These are phyloP conservation scores for Pocillopora verrucosa DNA, from an alignment of 64 coral and sea anemone species.

Conservation along the genomic window DNA sequence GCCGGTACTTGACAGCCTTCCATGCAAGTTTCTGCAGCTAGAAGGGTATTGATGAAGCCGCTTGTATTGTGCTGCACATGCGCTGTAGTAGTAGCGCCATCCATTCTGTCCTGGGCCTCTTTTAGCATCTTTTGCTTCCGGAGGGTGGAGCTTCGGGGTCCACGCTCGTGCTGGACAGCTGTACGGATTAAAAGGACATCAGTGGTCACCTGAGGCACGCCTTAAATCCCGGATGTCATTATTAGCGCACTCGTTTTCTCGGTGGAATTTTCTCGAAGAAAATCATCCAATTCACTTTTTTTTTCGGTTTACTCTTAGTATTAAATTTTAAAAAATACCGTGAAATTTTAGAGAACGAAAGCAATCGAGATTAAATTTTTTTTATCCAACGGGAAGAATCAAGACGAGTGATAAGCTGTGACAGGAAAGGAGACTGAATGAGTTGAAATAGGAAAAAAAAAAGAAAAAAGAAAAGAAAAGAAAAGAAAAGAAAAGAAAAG, in stretches of 20 bases:
- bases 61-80: slow-evolving; percentile 63
- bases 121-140: slow-evolving; percentile 97
- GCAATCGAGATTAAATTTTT: too few relatives aligned
- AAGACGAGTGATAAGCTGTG: too few relatives aligned
- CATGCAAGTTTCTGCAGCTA: slow-evolving; percentile 78
- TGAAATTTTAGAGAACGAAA: too few relatives aligned
- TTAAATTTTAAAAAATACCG: too few relatives aligned
- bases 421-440: too few relatives aligned
- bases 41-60: slow-evolving; percentile 83
- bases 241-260: background rate
- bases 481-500: too few relatives aligned
- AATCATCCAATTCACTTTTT: background rate
- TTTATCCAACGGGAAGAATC: too few relatives aligned
- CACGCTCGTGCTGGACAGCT: slow-evolving; percentile 99
- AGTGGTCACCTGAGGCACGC: background rate
- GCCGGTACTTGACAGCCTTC: slow-evolving; percentile 54
- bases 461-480: too few relatives aligned
- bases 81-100: slow-evolving; percentile 47
- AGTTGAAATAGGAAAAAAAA: too few relatives aligned
- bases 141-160: slow-evolving; percentile 86
- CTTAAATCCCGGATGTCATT: background rate
- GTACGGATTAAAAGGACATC: slow-evolving; percentile 10
- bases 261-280: background rate
- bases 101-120: slow-evolving; percentile 85
- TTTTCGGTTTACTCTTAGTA: too few relatives aligned